Base-by-base conservation (phyloP, 2,888 invertebrate species). In the Mechanitis mazaeus region DNA sequence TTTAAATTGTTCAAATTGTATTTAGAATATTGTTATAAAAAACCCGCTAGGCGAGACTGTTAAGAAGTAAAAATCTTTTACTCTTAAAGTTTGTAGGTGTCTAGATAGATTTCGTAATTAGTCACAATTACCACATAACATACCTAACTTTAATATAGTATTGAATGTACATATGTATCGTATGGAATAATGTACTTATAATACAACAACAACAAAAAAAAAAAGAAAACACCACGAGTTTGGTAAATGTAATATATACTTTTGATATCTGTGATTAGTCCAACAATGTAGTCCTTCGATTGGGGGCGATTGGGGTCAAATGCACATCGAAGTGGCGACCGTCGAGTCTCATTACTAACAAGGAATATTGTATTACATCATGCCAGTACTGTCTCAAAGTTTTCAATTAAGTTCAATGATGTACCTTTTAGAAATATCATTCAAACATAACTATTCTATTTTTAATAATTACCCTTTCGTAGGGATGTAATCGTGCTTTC, bases 261-360 rank as follows among this genome's bases (percentile, higher is more conserved):
- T 55, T 64, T 61, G 65, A 66, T 68, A 71, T 65, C 65, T 70
- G 69, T 73, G 82, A 80, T 82, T 81, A 79, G 76, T 76, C 85
- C 83, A 83, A 85, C 86, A 87, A 87, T 85, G 85, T 80, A 81
- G 84, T 85, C 85, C 85, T 88, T 88, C 85, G 85, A 89, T 89
- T 89, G 88, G 80, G 87, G 86, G 80, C 84, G 84, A 89, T 87
- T 87, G 87, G 83, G 84, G 85, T 88, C 84, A 89, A 89, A 79
- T 88, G 78, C 75, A 79, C 77, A 74, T 81, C 87, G 87, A 89
- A 85, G 81, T 77, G 77, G 80, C 78, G 75, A 77, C 78, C 72
- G 74, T 74, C 68, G 64, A 63, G 68, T 67, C 73, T 70, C 71
- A 75, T 77, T 71, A 76, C 72, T 71, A 72, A 74, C 50, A 31